These are phyloP conservation scores for Spicauda simplicius DNA, from an alignment of 2,888 invertebrate species.

Conservation along the genomic window DNA sequence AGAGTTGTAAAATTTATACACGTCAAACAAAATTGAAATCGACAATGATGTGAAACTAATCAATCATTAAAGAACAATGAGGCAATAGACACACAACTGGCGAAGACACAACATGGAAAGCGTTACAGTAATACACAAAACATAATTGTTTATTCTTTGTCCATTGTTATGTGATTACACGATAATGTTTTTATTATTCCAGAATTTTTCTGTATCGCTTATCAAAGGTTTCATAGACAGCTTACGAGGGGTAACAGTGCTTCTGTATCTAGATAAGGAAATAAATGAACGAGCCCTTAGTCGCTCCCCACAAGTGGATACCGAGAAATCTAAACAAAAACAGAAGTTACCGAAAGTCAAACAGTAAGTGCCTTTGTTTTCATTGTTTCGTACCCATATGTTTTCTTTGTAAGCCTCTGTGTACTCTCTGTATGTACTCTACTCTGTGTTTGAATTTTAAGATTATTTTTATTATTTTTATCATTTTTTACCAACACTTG, in stretches of 20 bases:
- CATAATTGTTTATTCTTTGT: conserved; percentile 34
- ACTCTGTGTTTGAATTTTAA: too few relatives aligned
- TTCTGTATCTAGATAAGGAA: conserved; percentile 92
- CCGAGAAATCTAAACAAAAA: conserved; percentile 70
- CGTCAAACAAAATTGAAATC: conserved; percentile 40
- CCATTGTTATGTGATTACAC: conserved; percentile 37
- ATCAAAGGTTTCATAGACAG: conserved; percentile 91
- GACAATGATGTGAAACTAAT: conserved; percentile 37
- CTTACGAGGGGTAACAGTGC: conserved; percentile 89
- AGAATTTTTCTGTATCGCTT: conserved; percentile 87
- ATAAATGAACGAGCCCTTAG: conserved; percentile 87
- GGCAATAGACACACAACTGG: conserved; percentile 40
- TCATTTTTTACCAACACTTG: not conserved
- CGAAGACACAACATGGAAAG: conserved; percentile 60
- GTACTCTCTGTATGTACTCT: not conserved
- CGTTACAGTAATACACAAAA: conserved; percentile 54
- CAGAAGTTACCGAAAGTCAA: conserved; percentile 75
- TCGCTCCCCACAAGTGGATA: conserved; percentile 81
- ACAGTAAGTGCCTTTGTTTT: conserved; percentile 69
- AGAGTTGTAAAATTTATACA: conserved; percentile 36
- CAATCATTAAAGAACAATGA: conserved; percentile 48
- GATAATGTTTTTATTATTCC: conserved; percentile 60
- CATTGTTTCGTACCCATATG: not conserved
- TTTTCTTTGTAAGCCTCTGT: not conserved
- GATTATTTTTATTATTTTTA: not conserved